Percentiles rank a stretch among this genome's conserved stretches.
Evolutionary conservation across 2,888 invertebrate species (phyloP).

Genomic region (Aquatica leii): DNA sequence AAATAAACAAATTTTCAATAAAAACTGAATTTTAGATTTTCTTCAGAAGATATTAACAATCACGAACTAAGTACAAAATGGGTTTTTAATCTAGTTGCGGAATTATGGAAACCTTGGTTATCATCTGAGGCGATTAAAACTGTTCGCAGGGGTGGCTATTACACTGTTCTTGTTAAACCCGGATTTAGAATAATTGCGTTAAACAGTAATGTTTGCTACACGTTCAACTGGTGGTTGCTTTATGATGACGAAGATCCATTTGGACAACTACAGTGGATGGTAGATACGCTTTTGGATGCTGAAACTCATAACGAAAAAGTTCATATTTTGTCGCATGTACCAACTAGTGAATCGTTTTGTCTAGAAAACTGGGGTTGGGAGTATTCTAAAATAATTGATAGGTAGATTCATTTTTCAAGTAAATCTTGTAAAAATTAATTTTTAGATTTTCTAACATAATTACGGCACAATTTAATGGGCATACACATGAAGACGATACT

Average conservation of each 20-base stretch:
- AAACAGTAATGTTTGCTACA: slow-evolving; percentile 84
- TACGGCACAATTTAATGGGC: slow-evolving; percentile 84
- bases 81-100: slow-evolving; percentile 77
- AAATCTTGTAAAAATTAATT: background rate
- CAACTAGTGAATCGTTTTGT: slow-evolving; percentile 73
- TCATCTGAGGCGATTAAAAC: slow-evolving; percentile 68
- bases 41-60: slow-evolving; percentile 29
- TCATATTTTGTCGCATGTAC: slow-evolving; percentile 86
- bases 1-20: background rate
- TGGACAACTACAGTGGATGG: slow-evolving; percentile 83
- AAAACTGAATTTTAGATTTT: slow-evolving; percentile 48
- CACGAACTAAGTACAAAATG: slow-evolving; percentile 64
- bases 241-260: slow-evolving; percentile 74
- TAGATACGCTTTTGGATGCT: slow-evolving; percentile 54
- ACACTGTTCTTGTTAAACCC: slow-evolving; percentile 71
- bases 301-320: slow-evolving; percentile 75
- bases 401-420: slow-evolving; percentile 59
- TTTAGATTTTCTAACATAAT: slow-evolving; percentile 80
- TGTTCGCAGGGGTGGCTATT: slow-evolving; percentile 77
- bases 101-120: slow-evolving; percentile 78
- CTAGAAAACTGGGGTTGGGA: slow-evolving; percentile 75
- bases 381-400: slow-evolving; percentile 72
- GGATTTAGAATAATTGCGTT: slow-evolving; percentile 80
- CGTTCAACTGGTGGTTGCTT: slow-evolving; percentile 67
- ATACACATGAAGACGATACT: slow-evolving; percentile 80